phyloP scores from a whole-genome alignment of 2,888 invertebrate species.

The Tiliacea aurago region DNA sequence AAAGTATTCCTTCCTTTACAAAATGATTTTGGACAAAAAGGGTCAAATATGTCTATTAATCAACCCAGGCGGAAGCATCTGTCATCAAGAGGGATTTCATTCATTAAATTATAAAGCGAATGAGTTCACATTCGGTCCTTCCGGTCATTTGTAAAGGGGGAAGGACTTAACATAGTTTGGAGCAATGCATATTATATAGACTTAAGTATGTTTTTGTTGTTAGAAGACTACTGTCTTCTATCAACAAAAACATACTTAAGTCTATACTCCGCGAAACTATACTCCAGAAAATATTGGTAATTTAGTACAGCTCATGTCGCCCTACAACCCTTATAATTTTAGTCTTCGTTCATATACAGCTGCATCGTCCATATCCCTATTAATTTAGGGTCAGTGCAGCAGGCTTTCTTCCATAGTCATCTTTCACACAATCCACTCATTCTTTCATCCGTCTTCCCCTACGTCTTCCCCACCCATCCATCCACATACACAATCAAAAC shows the following conservation, averaged over 20 bases:
- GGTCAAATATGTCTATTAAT: constrained; percentile 69
- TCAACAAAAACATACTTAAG: no score
- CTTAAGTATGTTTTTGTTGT: neutral
- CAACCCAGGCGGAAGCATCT: constrained; percentile 78
- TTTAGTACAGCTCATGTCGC: neutral
- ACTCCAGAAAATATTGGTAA: neutral
- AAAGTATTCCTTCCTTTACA: constrained; percentile 37
- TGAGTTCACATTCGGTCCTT: constrained; percentile 67
- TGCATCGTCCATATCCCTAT: no score
- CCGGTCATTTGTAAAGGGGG: constrained; percentile 66
- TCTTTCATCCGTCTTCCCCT: neutral
- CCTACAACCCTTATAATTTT: neutral
- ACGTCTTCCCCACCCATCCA: neutral
- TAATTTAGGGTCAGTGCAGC: neutral
- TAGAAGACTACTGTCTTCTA: no score
- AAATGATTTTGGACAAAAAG: constrained; percentile 63
- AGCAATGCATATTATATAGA: constrained; percentile 11
- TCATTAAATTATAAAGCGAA: constrained; percentile 76
- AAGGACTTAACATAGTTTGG: constrained; percentile 41
- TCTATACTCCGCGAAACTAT: no score
- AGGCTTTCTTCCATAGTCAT: neutral
- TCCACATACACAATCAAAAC: neutral
- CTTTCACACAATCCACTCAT: neutral
- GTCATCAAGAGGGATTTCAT: constrained; percentile 80
- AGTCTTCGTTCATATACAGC: neutral